phyloP scores from a whole-genome alignment of 2,113 vertebrate genomes.

The Rhynchomys soricoides region DNA sequence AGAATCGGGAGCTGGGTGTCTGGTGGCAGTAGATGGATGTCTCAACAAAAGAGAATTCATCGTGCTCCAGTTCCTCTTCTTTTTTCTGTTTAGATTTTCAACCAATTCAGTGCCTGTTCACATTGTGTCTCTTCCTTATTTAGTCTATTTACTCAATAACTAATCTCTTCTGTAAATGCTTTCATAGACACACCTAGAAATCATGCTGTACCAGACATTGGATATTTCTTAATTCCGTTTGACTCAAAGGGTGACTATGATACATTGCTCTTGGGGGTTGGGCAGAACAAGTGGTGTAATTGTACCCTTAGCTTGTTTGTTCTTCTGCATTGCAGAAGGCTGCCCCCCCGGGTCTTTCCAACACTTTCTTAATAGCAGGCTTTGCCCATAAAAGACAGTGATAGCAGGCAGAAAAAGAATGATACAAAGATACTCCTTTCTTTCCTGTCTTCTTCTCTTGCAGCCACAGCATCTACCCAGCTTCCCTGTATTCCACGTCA shows the following conservation, averaged over 20 bases:
- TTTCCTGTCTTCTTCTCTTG: background rate
- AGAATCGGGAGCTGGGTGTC: background rate
- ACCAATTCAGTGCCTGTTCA: background rate
- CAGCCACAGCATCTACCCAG: background rate
- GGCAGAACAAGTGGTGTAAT: background rate
- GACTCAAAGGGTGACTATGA: background rate
- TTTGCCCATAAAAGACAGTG: background rate
- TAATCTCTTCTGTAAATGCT: background rate
- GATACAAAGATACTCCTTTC: background rate
- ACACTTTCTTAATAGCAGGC: background rate
- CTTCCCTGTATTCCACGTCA: background rate
- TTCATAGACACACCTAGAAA: background rate
- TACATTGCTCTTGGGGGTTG: background rate
- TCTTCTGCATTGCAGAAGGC: background rate
- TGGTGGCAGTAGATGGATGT: background rate
- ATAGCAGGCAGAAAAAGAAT: background rate
- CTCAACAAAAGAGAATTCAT: background rate
- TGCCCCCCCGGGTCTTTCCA: background rate
- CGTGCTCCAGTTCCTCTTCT: background rate
- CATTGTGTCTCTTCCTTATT: background rate
- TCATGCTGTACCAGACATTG: background rate
- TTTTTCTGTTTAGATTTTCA: background rate
- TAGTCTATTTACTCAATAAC: background rate
- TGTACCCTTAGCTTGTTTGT: background rate
- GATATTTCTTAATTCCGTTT: background rate